Conservation (phyloP, 2,797 vertebrate species). For the Fistularia tabacaria region DNA sequence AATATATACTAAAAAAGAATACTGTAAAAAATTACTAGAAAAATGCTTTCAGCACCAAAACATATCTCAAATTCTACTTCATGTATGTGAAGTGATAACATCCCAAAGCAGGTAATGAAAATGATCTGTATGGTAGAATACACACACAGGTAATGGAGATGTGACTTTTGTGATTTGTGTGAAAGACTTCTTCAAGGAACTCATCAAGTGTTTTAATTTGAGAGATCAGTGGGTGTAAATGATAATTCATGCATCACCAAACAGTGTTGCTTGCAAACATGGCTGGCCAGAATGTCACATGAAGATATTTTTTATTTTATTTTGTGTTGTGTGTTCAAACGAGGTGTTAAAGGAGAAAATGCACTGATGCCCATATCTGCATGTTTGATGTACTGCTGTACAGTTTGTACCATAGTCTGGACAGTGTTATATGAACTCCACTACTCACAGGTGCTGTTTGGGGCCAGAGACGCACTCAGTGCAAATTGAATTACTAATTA, state of each 20-base stretch:
- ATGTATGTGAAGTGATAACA: too few species aligned
- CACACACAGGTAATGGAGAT: background rate
- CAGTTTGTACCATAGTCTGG: too few species aligned
- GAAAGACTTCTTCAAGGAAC: background rate
- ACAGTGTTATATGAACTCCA: background rate
- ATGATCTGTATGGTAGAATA: background rate
- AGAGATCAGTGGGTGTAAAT: background rate
- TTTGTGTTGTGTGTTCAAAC: slow-evolving; percentile 3
- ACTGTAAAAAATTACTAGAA: too few species aligned
- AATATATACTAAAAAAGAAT: too few species aligned
- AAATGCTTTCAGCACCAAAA: too few species aligned
- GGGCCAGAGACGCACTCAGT: background rate
- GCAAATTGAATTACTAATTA: too few species aligned
- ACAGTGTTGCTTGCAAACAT: too few species aligned
- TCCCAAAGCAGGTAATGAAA: background rate
- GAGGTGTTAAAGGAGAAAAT: background rate
- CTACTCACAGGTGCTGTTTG: slow-evolving; percentile 5
- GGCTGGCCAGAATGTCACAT: too few species aligned
- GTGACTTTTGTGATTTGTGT: slow-evolving; percentile 11
- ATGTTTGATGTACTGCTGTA: too few species aligned
- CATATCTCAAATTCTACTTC: too few species aligned
- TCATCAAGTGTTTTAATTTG: slow-evolving; percentile 1
- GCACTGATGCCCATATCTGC: too few species aligned
- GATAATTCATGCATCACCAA: slow-evolving; percentile 3
- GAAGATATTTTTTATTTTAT: background rate